Percentiles rank a stretch among this genome's conserved stretches.
Evolutionary conservation across 1,140 invertebrate genomes (phyloP).

Genomic region (Protaetia brevitarsis): DNA sequence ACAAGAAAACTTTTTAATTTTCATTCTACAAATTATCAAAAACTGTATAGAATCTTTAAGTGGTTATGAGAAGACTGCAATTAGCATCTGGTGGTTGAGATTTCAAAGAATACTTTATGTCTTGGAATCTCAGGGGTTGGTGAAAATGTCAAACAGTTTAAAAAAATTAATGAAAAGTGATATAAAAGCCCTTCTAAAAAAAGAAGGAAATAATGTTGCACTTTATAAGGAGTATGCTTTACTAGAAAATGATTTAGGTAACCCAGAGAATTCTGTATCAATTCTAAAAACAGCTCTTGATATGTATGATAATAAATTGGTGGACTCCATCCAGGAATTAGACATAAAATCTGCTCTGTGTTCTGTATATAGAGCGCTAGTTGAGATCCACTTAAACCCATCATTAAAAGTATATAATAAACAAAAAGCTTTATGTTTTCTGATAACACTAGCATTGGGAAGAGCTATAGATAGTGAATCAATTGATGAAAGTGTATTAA

Average conservation of each 20-base stretch:
- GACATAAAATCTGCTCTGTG: constrained; percentile 47
- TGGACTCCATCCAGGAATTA: neutral
- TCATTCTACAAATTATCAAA: constrained; percentile 49
- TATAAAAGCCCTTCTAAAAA: constrained; percentile 57
- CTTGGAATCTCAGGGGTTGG: constrained; percentile 49
- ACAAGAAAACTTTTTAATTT: constrained; percentile 57
- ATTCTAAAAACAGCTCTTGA: constrained; percentile 53
- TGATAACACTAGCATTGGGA: constrained; percentile 37
- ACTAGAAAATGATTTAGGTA: constrained; percentile 56
- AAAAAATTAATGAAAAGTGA: constrained; percentile 52
- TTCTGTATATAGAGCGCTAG: constrained; percentile 49
- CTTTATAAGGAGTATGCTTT: constrained; percentile 64
- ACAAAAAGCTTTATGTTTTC: constrained; percentile 36
- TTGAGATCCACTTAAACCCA: constrained; percentile 48
- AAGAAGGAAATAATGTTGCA: constrained; percentile 52
- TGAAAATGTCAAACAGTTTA: constrained; percentile 47
- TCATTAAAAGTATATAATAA: neutral
- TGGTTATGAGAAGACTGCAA: constrained; percentile 47
- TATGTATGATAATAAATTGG: constrained; percentile 31
- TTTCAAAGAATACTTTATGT: constrained; percentile 57
- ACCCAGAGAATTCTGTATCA: constrained; percentile 48
- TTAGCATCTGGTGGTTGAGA: constrained; percentile 59
- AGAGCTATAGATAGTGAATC: constrained; percentile 26
- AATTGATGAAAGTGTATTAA: constrained; percentile 31
- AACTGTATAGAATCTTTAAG: constrained; percentile 47